Evolutionary conservation across 2,113 vertebrate species (phyloP).

Genomic region (Setophaga coronata): DNA sequence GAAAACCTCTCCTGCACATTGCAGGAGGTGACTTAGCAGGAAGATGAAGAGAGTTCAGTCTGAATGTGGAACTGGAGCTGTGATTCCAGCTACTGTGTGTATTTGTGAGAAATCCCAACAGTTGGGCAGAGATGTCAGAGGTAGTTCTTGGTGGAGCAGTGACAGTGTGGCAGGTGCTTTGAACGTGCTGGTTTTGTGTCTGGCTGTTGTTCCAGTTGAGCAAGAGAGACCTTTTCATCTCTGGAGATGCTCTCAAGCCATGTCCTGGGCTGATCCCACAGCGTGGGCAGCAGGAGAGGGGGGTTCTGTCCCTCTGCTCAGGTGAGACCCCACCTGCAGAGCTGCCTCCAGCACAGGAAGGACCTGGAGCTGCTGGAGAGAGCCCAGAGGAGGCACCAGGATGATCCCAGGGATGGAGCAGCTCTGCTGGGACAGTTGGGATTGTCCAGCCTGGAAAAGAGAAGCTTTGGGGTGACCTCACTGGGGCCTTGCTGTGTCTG

Average conservation of each 20-base stretch:
- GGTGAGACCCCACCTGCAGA: not conserved
- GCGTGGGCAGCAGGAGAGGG: not conserved
- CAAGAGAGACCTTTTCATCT: not conserved
- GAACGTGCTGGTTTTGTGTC: not conserved
- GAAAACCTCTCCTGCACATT: not conserved
- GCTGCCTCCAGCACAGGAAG: not conserved
- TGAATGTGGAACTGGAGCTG: not conserved
- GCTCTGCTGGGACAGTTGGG: not conserved
- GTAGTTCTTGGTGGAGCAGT: not conserved
- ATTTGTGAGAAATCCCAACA: not conserved
- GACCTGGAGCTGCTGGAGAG: accelerated
- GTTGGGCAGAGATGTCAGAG: not conserved
- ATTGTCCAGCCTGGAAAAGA: not conserved
- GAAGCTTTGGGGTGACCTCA: not conserved
- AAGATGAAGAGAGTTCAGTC: not conserved
- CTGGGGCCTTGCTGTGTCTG: not conserved
- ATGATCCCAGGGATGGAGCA: not conserved
- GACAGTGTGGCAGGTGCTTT: not conserved
- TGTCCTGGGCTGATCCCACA: not conserved
- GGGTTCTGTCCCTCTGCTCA: not conserved
- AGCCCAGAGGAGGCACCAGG: not conserved
- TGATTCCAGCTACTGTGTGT: not conserved
- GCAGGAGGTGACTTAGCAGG: not conserved
- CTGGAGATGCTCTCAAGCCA: not conserved
- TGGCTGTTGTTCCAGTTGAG: not conserved